Conservation (phyloP, 2,113 vertebrate species). For the Gopherus evgoodei region DNA sequence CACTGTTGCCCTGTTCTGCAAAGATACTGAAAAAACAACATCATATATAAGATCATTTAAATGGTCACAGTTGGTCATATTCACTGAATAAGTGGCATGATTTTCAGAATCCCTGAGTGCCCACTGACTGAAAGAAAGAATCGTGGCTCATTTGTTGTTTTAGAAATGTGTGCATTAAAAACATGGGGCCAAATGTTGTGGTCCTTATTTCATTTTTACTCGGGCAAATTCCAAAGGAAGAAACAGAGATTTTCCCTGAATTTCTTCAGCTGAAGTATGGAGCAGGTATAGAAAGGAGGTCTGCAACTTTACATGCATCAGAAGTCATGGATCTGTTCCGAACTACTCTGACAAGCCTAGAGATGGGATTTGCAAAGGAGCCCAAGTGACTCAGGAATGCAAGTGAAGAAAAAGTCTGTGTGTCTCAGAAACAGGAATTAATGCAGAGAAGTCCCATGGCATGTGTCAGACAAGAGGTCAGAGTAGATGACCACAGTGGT, state of each 20-base stretch:
- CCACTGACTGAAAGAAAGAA: not conserved
- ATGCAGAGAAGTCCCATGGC: not conserved
- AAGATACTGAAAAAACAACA: not conserved
- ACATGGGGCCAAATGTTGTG: not conserved
- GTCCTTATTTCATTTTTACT: not conserved
- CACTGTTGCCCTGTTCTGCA: not conserved
- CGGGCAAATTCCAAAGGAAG: not conserved
- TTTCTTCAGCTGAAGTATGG: not conserved
- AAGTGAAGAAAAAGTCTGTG: not conserved
- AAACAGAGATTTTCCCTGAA: not conserved
- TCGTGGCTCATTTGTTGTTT: not conserved
- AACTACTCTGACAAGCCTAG: not conserved
- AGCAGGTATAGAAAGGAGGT: not conserved
- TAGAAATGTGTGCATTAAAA: not conserved
- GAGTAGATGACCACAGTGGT: not conserved
- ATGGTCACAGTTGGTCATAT: not conserved
- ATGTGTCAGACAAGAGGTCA: not conserved
- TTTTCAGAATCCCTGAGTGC: not conserved
- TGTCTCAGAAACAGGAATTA: not conserved
- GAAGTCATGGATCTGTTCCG: not conserved
- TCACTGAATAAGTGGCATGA: not conserved
- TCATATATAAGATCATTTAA: accelerated
- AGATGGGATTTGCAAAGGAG: not conserved
- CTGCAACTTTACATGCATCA: not conserved
- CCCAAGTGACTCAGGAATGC: not conserved